Evolutionary conservation across 2,888 invertebrate genomes (phyloP), one percentile per base, ranked within the genome.

Genomic region (Cotesia congregata): DNA sequence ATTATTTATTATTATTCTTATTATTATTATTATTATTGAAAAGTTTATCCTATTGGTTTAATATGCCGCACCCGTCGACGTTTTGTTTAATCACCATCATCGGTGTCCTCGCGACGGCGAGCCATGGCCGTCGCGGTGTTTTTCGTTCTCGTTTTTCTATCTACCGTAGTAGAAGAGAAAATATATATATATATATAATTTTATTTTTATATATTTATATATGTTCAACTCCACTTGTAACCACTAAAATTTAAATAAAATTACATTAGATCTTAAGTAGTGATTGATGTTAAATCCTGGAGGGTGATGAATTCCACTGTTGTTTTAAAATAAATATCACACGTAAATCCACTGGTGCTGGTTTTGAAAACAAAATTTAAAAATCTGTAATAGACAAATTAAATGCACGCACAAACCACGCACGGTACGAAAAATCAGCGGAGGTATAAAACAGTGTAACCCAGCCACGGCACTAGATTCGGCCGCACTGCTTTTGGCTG

Each of bases 391-490:
- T 39, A 64, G 64, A 61, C 30, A 67, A 79, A 79, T 79, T 41
- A 67, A 79, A 79, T 79, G 78, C 80, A 79, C 77, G 77, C 77
- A 78, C 76, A 74, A 74, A 76, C 78, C 77, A 77, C 78, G 78
- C 59, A 78, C 78, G 75, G 76, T 75, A 72, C 39, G 65, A 78
- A 71, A 72, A 74, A 50, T 12, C 50, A 50, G 50, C 50, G 50
- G 50, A 50, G 50, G 50, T 50, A 50, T 50, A 77, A 72, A 89
- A 77, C 68, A 68, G 77, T 78, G 90, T 91, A 91, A 91, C 91
- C 79, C 78, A 90, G 90, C 91, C 91, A 91, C 91, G 91, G 90
- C 90, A 90, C 90, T 78, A 80, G 82, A 82, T 80, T 81, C 83
- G 78, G 82, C 81, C 82, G 81, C 81, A 81, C 82, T 82, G 82